Conservation (phyloP, 2,888 invertebrate species). For the Pheosia gnoma region DNA sequence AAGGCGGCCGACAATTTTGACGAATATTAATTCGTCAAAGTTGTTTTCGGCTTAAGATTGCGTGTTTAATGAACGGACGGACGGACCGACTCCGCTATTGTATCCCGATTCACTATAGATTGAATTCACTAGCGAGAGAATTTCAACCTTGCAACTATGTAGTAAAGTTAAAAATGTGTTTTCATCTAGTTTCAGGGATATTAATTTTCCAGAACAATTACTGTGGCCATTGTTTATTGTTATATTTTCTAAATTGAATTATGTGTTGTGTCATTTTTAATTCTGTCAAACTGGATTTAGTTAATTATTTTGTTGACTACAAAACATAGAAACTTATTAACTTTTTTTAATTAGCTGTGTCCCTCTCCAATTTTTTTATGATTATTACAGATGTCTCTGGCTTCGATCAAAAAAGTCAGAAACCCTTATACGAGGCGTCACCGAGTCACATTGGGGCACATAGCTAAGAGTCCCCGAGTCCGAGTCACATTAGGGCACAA, state of each 20-base stretch:
- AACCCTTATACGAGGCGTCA: too few relatives aligned
- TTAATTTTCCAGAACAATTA: slow-evolving; percentile 40
- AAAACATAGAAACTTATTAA: neutral
- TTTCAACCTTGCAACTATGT: neutral
- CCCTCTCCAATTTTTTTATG: too few relatives aligned
- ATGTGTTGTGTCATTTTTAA: slow-evolving; percentile 10
- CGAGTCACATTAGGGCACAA: too few relatives aligned
- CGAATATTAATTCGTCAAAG: slow-evolving; percentile 77
- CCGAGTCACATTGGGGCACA: too few relatives aligned
- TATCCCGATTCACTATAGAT: slow-evolving; percentile 36
- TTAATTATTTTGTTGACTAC: slow-evolving; percentile 2
- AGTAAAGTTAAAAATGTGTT: slow-evolving; percentile 9
- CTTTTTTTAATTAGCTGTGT: too few relatives aligned
- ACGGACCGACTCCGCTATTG: slow-evolving; percentile 41
- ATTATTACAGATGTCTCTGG: too few relatives aligned
- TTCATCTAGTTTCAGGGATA: slow-evolving; percentile 15
- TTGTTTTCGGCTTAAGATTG: slow-evolving; percentile 74
- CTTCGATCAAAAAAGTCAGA: too few relatives aligned
- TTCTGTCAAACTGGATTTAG: slow-evolving; percentile 1
- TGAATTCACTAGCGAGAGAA: slow-evolving; percentile 21
- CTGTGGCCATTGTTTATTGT: slow-evolving; percentile 32
- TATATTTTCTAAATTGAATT: slow-evolving; percentile 42
- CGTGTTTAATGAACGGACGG: slow-evolving; percentile 68
- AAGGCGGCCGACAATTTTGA: slow-evolving; percentile 70
- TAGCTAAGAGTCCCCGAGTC: too few relatives aligned